A percentile compares a stretch with the other conserved stretches of the same genome.
Conservation (phyloP, 2,888 invertebrate species). For the Acrobeloides nanus region DNA sequence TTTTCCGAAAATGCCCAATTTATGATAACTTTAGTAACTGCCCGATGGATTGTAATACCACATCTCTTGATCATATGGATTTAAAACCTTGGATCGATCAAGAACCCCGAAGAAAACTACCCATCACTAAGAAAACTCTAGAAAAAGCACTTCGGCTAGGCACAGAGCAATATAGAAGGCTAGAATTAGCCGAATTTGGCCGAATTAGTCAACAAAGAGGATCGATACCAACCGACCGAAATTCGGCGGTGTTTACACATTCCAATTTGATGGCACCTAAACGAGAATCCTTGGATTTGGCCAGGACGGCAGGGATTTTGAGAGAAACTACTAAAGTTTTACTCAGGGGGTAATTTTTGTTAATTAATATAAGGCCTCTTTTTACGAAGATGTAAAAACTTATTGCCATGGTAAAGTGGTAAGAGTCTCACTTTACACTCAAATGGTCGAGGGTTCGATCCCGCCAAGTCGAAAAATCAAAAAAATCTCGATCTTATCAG, state of each 20-base stretch:
- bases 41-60: slow-evolving; percentile 47
- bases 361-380: too few relatives aligned
- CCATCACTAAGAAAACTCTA: slow-evolving; percentile 47
- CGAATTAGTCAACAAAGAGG: slow-evolving; percentile 10
- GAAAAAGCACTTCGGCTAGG: slow-evolving; percentile 43
- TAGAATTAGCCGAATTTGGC: slow-evolving; percentile 35
- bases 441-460: too few relatives aligned
- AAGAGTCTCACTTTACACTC: too few relatives aligned
- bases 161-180: slow-evolving; percentile 38
- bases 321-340: slow-evolving; percentile 50
- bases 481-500: too few relatives aligned
- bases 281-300: slow-evolving; percentile 47
- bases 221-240: slow-evolving; percentile 12
- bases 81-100: slow-evolving; percentile 45
- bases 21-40: slow-evolving; percentile 39
- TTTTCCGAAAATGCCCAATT: not conserved
- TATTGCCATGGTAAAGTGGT: too few relatives aligned
- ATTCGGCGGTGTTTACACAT: slow-evolving; percentile 42
- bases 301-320: slow-evolving; percentile 44
- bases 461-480: too few relatives aligned
- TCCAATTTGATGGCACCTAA: slow-evolving; percentile 49
- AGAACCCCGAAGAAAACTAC: slow-evolving; percentile 40
- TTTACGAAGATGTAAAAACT: too few relatives aligned
- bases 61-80: slow-evolving; percentile 17
- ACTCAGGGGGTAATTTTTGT: slow-evolving; percentile 46